These are phyloP conservation scores for Bombus waltoni DNA, from an alignment of 1,140 invertebrate species.

Conservation along the genomic window DNA sequence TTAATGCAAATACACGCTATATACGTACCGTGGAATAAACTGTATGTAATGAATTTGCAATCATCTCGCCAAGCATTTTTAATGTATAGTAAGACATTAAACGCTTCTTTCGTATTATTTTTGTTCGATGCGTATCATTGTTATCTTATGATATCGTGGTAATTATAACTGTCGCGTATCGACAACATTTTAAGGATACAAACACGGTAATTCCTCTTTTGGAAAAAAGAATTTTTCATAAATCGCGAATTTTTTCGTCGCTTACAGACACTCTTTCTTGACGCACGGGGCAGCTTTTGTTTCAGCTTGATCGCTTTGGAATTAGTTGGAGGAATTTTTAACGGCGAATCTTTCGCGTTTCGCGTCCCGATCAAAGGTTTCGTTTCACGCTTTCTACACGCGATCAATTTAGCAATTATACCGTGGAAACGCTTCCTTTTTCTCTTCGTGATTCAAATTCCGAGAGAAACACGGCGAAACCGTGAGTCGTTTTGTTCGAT, in stretches of 20 bases:
- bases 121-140: not conserved
- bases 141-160: not conserved
- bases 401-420: conserved; percentile 39
- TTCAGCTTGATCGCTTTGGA: not conserved
- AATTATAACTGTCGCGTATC: no score
- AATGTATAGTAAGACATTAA: not conserved
- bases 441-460: not conserved
- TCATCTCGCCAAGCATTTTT: not conserved
- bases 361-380: not conserved
- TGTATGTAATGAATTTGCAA: not conserved
- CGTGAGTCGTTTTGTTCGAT: conserved; percentile 9
- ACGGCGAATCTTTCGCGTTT: not conserved
- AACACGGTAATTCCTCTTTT: no score
- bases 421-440: not conserved
- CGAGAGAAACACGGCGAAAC: not conserved
- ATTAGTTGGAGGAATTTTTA: not conserved
- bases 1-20: not conserved
- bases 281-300: not conserved
- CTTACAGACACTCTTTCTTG: not conserved
- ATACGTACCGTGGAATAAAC: no score
- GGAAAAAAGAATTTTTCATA: not conserved
- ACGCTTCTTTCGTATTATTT: not conserved
- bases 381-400: conserved; percentile 1
- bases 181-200: not conserved
- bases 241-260: not conserved